Base-by-base conservation (phyloP, 2,113 vertebrate species). In the Hystrix brachyura region DNA sequence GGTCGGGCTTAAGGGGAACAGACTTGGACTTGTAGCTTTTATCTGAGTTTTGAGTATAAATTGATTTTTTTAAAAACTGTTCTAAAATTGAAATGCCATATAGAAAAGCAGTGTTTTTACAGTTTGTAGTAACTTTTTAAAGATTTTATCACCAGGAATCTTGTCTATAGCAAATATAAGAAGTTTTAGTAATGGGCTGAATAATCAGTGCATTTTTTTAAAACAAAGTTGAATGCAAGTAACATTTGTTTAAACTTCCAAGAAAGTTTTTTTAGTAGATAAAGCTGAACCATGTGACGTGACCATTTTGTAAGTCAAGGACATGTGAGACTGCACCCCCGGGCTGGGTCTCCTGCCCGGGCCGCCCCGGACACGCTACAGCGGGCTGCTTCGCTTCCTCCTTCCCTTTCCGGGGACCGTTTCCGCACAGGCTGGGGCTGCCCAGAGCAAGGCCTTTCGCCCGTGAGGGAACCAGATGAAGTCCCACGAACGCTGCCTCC, bases 71-170 rank as follows among this genome's bases (percentile, higher is more conserved):
- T 69, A 48, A 80, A 71, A 64, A 86, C 81, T 69, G 10, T 95
- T 97, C 95, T 87, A 94, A 53, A 96, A 74, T 65, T 82, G 59
- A 95, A 98, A 93, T 81, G 89, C 84, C 94, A 7, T 86, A n/a
- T 87, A 95, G 93, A 81, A 80, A 90, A 21, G 25, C 83, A 88
- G 81, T 51, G 51, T 91, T 97, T 97, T 96, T 97, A 98, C 81
- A 97, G 91, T 97, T 97, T 97, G 86, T 95, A 93, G 87, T 86
- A 96, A 69, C 83, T 93, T 98, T 98, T 98, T 92, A 97, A 95
- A 96, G 79, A 90, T 94, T 96, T 97, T 98, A 64, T 90, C 60
- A 74, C 83, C 92, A 92, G 27, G 53, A 95, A 95, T 96, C 98
- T 97, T 98, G 79, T 97, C 82, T 97, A 53, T 94, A 87, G 90